Conservation (phyloP, 1,140 invertebrate genomes). For the Caenorhabditis tropicalis region DNA sequence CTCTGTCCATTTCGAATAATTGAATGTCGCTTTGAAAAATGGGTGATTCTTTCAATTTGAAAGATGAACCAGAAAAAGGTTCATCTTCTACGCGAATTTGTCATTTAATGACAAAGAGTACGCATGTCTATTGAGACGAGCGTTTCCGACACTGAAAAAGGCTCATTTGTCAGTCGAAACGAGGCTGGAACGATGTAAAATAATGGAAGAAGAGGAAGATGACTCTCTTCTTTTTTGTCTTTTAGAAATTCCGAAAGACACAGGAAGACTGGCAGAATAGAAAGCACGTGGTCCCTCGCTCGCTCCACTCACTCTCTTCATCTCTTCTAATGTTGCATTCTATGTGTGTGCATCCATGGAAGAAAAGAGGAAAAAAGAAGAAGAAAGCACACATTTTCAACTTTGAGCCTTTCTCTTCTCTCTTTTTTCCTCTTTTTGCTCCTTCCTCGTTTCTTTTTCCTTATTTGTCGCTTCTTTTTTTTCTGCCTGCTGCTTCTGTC, state of each 20-base stretch:
- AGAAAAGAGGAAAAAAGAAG: not conserved
- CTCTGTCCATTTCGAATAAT: too few relatives aligned
- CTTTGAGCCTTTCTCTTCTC: not conserved
- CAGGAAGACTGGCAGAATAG: not conserved
- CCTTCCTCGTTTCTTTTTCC: not conserved
- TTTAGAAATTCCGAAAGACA: too few relatives aligned
- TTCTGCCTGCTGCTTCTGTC: not conserved
- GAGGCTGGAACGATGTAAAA: not conserved
- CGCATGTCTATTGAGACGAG: too few relatives aligned
- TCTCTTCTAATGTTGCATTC: conserved; percentile 10
- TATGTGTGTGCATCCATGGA: too few relatives aligned
- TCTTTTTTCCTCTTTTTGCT: not conserved
- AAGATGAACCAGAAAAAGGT: not conserved
- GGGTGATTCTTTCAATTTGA: not conserved
- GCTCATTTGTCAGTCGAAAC: not conserved
- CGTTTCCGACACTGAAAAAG: not conserved
- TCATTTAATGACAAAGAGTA: not conserved
- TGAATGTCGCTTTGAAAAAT: too few relatives aligned
- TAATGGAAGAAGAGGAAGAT: conserved; percentile 19
- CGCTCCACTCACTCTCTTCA: not conserved
- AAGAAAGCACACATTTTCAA: not conserved
- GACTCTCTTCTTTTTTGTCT: not conserved
- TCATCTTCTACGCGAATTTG: not conserved
- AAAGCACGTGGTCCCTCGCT: not conserved
- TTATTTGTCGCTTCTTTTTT: not conserved